Evolutionary conservation across 2,888 invertebrate genomes (phyloP).

Genomic region (Adelphocoris suturalis): DNA sequence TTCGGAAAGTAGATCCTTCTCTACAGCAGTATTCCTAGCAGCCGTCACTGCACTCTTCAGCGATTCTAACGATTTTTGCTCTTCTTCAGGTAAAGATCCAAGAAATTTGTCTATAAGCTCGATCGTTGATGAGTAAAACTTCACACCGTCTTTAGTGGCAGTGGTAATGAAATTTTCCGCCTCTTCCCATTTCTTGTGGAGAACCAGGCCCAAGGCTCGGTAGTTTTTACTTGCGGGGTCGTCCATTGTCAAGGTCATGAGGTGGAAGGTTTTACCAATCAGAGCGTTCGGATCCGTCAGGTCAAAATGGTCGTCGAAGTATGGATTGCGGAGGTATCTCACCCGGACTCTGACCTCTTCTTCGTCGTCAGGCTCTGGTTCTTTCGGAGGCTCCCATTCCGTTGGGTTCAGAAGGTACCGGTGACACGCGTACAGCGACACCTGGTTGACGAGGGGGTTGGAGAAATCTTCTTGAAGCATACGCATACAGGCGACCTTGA

Average conservation of each 20-base stretch:
- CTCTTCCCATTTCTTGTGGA: slow-evolving; percentile 84
- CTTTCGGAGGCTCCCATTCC: slow-evolving; percentile 79
- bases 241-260: slow-evolving; percentile 81
- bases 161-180: slow-evolving; percentile 76
- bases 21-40: slow-evolving; percentile 46
- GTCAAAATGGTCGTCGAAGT: slow-evolving; percentile 94
- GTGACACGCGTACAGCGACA: slow-evolving; percentile 88
- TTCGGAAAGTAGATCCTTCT: slow-evolving; percentile 47
- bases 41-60: slow-evolving; percentile 36
- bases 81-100: slow-evolving; percentile 56
- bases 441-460: slow-evolving; percentile 84
- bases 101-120: slow-evolving; percentile 62
- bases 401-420: slow-evolving; percentile 83
- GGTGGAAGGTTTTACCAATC: slow-evolving; percentile 90
- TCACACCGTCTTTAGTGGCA: slow-evolving; percentile 76
- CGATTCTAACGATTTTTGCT: slow-evolving; percentile 24
- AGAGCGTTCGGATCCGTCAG: slow-evolving; percentile 85
- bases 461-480: slow-evolving; percentile 94
- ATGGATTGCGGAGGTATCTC: slow-evolving; percentile 88
- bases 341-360: slow-evolving; percentile 88
- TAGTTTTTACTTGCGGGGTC: slow-evolving; percentile 81
- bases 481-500: slow-evolving; percentile 84
- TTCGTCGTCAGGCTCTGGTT: slow-evolving; percentile 79
- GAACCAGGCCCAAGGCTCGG: slow-evolving; percentile 84
- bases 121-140: slow-evolving; percentile 43